Conservation (phyloP, 1,140 invertebrate genomes). For the Anthonomus grandis region DNA sequence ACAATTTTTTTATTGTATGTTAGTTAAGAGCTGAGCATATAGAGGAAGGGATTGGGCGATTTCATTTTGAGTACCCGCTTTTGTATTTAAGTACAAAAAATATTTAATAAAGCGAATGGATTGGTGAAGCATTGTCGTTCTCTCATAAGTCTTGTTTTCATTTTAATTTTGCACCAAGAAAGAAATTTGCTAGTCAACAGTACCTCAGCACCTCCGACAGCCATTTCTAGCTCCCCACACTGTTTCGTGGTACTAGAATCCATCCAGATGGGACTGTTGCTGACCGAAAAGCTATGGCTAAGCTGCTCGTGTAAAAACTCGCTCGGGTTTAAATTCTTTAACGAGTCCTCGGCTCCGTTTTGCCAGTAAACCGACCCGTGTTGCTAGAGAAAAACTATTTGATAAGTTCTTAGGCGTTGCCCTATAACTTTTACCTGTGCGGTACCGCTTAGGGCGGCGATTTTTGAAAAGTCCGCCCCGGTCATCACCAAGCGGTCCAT, state of each 20-base stretch:
- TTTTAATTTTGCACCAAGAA: neutral
- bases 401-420: neutral
- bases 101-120: too few species aligned
- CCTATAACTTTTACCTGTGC: conserved; percentile 69
- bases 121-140: too few species aligned
- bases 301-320: conserved; percentile 84
- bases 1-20: too few species aligned
- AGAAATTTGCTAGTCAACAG: conserved; percentile 5
- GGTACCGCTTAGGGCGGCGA: conserved; percentile 82
- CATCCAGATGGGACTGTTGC: conserved; percentile 94
- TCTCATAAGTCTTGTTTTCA: too few species aligned
- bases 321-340: conserved; percentile 66
- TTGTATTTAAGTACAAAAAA: too few species aligned
- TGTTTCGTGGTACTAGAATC: conserved; percentile 84
- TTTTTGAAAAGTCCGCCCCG: conserved; percentile 77
- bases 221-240: conserved; percentile 75
- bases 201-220: conserved; percentile 74
- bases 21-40: too few species aligned
- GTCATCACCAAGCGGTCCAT: conserved; percentile 78
- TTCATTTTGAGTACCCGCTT: too few species aligned
- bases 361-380: conserved; percentile 96
- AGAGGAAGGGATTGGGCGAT: too few species aligned
- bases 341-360: conserved; percentile 62
- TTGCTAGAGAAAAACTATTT: conserved; percentile 62
- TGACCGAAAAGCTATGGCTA: conserved; percentile 69